Conservation (phyloP, 2,113 vertebrate species). For the Pterocles gutturalis region DNA sequence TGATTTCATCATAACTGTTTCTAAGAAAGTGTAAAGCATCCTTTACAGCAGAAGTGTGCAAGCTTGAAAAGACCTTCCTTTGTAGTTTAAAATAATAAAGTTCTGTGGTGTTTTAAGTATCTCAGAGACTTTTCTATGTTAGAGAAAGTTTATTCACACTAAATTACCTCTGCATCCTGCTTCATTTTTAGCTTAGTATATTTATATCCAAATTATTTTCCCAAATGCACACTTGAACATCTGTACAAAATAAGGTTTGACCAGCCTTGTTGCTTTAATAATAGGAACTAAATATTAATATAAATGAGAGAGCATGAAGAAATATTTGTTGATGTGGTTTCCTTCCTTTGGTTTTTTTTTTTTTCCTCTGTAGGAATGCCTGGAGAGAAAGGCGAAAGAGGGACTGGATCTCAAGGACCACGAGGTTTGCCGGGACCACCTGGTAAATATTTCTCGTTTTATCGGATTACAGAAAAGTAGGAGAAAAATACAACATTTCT, state of each 20-base stretch:
- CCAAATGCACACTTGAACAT: conserved; percentile 16
- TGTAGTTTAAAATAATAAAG: not conserved
- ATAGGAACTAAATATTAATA: conserved; percentile 1
- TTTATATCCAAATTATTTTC: conserved; percentile 39
- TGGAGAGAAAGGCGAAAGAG: conserved; percentile 95
- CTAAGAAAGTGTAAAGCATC: not conserved
- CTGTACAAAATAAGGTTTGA: conserved; percentile 50
- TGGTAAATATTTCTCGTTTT: conserved; percentile 78
- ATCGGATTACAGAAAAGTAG: not conserved
- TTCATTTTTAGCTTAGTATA: conserved; percentile 15
- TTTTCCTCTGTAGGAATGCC: conserved; percentile 78
- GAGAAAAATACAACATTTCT: not conserved
- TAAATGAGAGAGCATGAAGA: not conserved
- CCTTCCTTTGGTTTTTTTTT: not conserved
- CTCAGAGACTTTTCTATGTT: not conserved
- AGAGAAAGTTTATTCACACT: not conserved
- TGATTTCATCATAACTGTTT: not conserved
- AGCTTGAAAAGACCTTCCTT: not conserved
- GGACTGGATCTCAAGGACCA: conserved; percentile 87
- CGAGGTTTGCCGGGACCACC: conserved; percentile 87
- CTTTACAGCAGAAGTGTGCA: not conserved
- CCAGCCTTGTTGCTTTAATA: conserved; percentile 11
- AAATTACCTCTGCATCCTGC: not conserved
- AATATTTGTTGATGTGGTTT: not conserved
- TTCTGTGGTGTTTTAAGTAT: not conserved